Evolutionary conservation across 1,140 invertebrate species (phyloP).

Genomic region (Phortica variegata): DNA sequence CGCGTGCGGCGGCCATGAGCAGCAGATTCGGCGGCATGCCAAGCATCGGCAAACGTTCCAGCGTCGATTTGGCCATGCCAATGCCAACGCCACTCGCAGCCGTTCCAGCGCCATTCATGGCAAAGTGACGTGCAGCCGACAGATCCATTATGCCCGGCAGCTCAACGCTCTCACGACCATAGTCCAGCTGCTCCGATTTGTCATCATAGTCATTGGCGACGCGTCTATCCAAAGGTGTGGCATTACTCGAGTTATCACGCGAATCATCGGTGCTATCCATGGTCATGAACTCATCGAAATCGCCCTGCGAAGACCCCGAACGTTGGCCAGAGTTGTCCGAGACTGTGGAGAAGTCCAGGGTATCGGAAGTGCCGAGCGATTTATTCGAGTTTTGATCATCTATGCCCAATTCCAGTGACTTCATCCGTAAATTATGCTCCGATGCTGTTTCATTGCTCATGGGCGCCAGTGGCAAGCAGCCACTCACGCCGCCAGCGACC

Average conservation of each 20-base stretch:
- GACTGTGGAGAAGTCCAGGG: conserved; percentile 48
- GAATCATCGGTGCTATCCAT: conserved; percentile 54
- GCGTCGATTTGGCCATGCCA: background rate
- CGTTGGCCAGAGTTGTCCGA: conserved; percentile 50
- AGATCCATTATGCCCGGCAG: conserved; percentile 45
- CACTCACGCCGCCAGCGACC: background rate
- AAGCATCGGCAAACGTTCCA: conserved; percentile 26
- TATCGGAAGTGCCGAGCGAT: conserved; percentile 47
- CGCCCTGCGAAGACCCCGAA: conserved; percentile 51
- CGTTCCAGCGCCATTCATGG: conserved; percentile 20
- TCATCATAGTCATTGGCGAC: conserved; percentile 10
- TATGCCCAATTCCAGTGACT: conserved; percentile 25
- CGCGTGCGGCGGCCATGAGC: conserved; percentile 48
- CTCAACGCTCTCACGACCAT: conserved; percentile 25
- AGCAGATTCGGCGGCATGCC: conserved; percentile 48
- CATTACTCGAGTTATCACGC: conserved; percentile 36
- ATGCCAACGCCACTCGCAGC: conserved; percentile 4
- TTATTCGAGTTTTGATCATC: conserved; percentile 52
- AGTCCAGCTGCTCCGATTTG: conserved; percentile 3
- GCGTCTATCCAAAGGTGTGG: conserved; percentile 27
- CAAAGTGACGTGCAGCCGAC: conserved; percentile 34
- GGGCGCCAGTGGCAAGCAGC: background rate
- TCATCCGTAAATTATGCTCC: background rate
- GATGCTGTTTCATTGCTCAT: background rate
- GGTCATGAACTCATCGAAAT: conserved; percentile 53